Conservation (phyloP, 2,113 vertebrate genomes). For the Oostethus manadensis region DNA sequence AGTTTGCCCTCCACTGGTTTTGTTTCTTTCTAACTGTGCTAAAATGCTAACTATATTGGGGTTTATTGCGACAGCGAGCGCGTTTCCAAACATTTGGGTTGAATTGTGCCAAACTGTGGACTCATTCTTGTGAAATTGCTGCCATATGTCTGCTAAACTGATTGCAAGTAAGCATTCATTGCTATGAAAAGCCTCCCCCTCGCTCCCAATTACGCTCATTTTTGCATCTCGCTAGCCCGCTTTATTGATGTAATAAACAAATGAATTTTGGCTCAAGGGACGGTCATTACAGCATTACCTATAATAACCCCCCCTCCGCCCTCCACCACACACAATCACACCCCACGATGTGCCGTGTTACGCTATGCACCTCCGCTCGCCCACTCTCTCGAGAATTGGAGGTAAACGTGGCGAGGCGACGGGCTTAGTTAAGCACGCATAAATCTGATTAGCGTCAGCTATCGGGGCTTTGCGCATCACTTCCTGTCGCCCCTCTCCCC, state of each 20-base stretch:
- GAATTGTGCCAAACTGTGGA: constrained; percentile 5
- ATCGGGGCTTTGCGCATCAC: constrained; percentile 6
- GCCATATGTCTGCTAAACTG: background rate
- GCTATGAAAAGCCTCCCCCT: background rate
- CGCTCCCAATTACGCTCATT: constrained; percentile 3
- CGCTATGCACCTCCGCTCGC: constrained; percentile 27
- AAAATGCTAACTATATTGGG: no score
- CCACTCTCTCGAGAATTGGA: constrained; percentile 35
- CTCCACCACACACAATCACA: constrained; percentile 13
- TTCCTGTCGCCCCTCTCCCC: background rate
- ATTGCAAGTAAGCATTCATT: background rate
- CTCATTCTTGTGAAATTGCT: constrained; percentile 12
- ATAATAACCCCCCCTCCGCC: constrained; percentile 38
- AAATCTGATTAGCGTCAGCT: constrained; percentile 60
- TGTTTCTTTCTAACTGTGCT: no score
- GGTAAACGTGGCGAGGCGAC: constrained; percentile 45
- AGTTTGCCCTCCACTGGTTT: no score
- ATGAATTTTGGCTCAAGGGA: background rate
- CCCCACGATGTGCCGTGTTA: constrained; percentile 37
- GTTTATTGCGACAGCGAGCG: no score
- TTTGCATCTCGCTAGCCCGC: constrained; percentile 1
- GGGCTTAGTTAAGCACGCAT: constrained; percentile 65
- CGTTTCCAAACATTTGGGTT: constrained; percentile 2
- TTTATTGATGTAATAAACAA: background rate
- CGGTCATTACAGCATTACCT: constrained; percentile 5